phyloP scores from a whole-genome alignment of 2,888 invertebrate genomes.

The Hymenopus coronatus region DNA sequence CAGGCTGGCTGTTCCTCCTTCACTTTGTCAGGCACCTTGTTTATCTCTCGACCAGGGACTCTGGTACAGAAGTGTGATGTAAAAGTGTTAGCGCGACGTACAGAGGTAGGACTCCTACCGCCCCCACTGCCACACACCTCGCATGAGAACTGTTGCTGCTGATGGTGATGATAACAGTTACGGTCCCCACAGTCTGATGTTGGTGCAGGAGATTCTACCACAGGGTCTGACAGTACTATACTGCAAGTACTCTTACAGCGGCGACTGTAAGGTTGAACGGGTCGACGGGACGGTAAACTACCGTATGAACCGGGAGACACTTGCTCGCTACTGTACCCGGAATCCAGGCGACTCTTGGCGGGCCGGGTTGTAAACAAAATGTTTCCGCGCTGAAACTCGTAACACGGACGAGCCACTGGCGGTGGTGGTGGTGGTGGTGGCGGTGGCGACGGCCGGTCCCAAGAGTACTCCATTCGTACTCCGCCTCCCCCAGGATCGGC shows the following conservation, averaged over 20 bases:
- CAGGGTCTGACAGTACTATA: slow-evolving; percentile 51
- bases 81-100: slow-evolving; percentile 40
- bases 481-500: slow-evolving; percentile 49
- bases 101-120: slow-evolving; percentile 29
- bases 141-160: slow-evolving; percentile 38
- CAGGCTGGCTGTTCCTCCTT: background rate
- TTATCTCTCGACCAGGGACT: slow-evolving; percentile 41
- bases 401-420: slow-evolving; percentile 36
- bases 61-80: slow-evolving; percentile 46
- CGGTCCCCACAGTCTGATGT: slow-evolving; percentile 46
- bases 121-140: slow-evolving; percentile 44
- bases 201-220: background rate
- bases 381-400: slow-evolving; percentile 54
- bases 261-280: slow-evolving; percentile 47
- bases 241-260: slow-evolving; percentile 66
- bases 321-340: slow-evolving; percentile 57
- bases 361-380: slow-evolving; percentile 55
- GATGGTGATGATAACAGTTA: slow-evolving; percentile 47
- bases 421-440: slow-evolving; percentile 34
- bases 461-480: slow-evolving; percentile 53
- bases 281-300: slow-evolving; percentile 39
- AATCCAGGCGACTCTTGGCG: slow-evolving; percentile 41
- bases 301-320: slow-evolving; percentile 47
- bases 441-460: slow-evolving; percentile 46
- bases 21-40: slow-evolving; percentile 34